These are phyloP conservation scores for Patiria pectinifera DNA, from an alignment of 53 echinoderm and acorn worm species.

Conservation along the genomic window DNA sequence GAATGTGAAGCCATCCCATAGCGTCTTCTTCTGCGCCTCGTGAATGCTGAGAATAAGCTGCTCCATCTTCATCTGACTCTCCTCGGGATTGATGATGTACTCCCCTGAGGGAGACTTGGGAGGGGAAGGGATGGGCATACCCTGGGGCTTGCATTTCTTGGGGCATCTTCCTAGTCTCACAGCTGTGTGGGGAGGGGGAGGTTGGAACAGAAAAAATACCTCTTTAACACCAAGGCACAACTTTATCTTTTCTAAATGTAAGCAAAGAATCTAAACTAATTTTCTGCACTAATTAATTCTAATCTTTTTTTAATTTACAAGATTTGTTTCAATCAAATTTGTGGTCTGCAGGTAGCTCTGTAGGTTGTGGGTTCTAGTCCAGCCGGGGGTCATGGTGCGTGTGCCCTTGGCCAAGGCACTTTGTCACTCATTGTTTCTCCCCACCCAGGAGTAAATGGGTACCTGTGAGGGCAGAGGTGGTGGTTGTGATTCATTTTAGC, in stretches of 20 bases:
- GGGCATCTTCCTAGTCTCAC: conserved; percentile 98
- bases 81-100: conserved; percentile 74
- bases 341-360: too few relatives aligned
- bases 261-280: too few relatives aligned
- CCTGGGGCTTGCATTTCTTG: conserved; percentile 99
- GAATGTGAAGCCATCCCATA: conserved; percentile 88
- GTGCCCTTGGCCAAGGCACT: too few relatives aligned
- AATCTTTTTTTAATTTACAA: too few relatives aligned
- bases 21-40: conserved; percentile 98
- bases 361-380: not conserved
- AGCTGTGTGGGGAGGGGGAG: conserved; percentile 52
- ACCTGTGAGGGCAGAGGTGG: too few relatives aligned
- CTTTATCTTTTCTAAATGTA: too few relatives aligned
- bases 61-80: conserved; percentile 96
- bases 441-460: too few relatives aligned
- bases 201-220: not conserved
- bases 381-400: not conserved
- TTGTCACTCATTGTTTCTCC: too few relatives aligned
- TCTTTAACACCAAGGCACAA: too few relatives aligned
- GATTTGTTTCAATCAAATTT: too few relatives aligned
- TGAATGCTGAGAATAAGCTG: conserved; percentile 95
- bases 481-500: too few relatives aligned
- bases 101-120: conserved; percentile 80
- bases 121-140: conserved; percentile 78
- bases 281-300: too few relatives aligned